These are phyloP conservation scores for Corydoras sp. DNA, from an alignment of 2,113 vertebrate species.

Conservation along the genomic window DNA sequence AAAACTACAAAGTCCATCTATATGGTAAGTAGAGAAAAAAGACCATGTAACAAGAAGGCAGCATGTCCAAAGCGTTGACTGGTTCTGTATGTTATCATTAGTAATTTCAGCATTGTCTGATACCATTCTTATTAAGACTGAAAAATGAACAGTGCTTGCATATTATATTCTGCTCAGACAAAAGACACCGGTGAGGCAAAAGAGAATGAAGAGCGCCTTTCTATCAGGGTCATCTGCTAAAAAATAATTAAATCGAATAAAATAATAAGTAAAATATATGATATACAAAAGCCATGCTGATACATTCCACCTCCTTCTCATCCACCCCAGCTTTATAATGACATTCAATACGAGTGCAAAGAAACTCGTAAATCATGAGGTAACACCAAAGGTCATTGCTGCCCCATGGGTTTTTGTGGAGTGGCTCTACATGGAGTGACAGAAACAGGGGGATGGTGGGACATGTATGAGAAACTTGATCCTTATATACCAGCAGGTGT, in stretches of 20 bases:
- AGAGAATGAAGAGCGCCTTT: neutral
- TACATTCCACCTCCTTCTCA: neutral
- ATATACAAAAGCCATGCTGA: neutral
- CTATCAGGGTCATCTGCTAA: too few species aligned
- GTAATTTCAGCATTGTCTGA: too few species aligned
- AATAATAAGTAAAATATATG: neutral
- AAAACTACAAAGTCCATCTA: too few species aligned
- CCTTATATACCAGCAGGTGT: neutral
- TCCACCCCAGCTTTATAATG: neutral
- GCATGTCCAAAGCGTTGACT: too few species aligned
- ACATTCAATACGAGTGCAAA: constrained; percentile 30
- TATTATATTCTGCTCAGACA: too few species aligned
- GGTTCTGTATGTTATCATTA: too few species aligned
- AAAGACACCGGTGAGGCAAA: neutral
- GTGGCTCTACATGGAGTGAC: neutral
- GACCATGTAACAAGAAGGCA: too few species aligned
- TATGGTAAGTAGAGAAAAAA: too few species aligned
- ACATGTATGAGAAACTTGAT: neutral
- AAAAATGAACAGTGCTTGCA: neutral
- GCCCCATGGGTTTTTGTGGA: neutral
- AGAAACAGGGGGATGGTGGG: neutral
- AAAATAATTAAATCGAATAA: too few species aligned
- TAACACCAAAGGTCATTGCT: constrained; percentile 31
- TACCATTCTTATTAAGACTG: too few species aligned
- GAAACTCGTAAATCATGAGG: constrained; percentile 37